A percentile compares a stretch with the other conserved stretches of the same genome.
Evolutionary conservation across 1,140 invertebrate species (phyloP).

Genomic region (Sinonovacula constricta): DNA sequence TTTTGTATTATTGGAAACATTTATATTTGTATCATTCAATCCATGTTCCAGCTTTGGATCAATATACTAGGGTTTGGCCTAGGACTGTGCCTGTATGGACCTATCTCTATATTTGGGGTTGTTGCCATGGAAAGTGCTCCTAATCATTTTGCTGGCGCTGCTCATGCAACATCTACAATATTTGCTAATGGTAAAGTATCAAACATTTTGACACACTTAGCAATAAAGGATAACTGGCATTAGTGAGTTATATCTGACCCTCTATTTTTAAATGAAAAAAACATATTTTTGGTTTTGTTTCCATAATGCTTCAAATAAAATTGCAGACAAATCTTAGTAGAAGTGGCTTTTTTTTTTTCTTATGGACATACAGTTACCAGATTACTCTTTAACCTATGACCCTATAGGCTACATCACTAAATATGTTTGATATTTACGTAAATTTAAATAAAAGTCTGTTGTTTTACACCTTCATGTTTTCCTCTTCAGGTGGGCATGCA

Average conservation of each 20-base stretch:
- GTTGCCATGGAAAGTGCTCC: conserved; percentile 78
- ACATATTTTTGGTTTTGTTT: no score
- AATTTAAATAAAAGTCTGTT: not conserved
- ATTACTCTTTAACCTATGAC: not conserved
- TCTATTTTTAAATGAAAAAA: not conserved
- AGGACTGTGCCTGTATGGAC: conserved; percentile 78
- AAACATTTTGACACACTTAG: not conserved
- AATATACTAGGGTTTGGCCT: conserved; percentile 75
- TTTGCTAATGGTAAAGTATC: conserved; percentile 77
- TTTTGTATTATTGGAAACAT: conserved; percentile 14
- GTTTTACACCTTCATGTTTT: not conserved
- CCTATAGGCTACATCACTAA: not conserved
- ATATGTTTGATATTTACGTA: not conserved
- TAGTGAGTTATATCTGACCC: not conserved
- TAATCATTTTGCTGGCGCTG: conserved; percentile 75
- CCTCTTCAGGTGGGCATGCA: conserved; percentile 34
- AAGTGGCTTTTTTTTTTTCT: no score
- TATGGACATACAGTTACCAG: no score
- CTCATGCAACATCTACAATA: conserved; percentile 78
- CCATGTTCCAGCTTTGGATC: conserved; percentile 74
- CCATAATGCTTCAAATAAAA: no score
- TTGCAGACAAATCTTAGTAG: no score
- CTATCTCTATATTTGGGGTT: conserved; percentile 78
- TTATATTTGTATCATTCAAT: no score
- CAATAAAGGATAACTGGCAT: not conserved